Conservation (phyloP, 2,888 invertebrate genomes). For the Xestia c-nigrum region DNA sequence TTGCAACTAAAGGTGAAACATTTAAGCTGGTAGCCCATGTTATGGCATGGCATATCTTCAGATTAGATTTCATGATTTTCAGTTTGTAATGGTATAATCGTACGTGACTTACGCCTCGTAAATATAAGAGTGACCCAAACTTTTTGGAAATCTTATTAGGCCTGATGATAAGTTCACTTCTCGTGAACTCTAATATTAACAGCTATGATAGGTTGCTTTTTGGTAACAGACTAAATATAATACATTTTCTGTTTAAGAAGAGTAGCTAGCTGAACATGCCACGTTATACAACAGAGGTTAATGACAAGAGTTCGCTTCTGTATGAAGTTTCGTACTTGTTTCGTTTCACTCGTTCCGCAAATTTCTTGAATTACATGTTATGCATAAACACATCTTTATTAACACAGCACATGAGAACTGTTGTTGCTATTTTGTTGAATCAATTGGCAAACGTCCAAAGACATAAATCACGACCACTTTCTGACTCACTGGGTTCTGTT, state of each 20-base stretch:
- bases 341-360: conserved; percentile 14
- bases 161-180: background rate
- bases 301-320: background rate
- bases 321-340: background rate
- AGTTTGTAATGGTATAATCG: background rate
- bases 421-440: conserved; percentile 54
- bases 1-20: background rate
- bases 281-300: background rate
- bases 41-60: background rate
- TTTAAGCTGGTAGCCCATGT: background rate
- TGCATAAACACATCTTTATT: conserved; percentile 43
- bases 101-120: background rate
- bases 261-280: background rate
- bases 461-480: conserved; percentile 66
- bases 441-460: conserved; percentile 69
- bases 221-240: background rate
- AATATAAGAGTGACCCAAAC: background rate
- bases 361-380: conserved; percentile 33
- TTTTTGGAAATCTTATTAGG: background rate
- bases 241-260: background rate
- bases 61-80: background rate
- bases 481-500: conserved; percentile 70
- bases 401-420: conserved; percentile 46
- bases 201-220: background rate
- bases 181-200: background rate